phyloP scores from a whole-genome alignment of 2,888 invertebrate genomes.

The Trileptium ribeirensis region DNA sequence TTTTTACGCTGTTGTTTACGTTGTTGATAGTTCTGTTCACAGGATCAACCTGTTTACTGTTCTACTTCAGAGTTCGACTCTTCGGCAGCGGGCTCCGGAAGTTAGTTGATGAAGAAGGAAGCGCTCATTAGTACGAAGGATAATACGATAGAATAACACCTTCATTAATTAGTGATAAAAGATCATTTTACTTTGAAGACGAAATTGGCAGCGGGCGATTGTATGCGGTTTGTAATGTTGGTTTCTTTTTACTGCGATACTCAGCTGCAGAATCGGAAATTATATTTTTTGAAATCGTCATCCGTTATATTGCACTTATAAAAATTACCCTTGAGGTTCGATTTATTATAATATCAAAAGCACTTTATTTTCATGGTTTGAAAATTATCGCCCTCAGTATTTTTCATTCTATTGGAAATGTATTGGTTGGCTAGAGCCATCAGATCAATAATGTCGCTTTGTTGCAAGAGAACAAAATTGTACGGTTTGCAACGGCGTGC shows the following conservation, averaged over 20 bases:
- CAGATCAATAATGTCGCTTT: background rate
- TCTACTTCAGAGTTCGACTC: too few species aligned
- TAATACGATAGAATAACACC: background rate
- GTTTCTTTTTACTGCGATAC: too few species aligned
- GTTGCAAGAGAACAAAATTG: background rate
- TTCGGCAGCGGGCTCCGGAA: conserved; percentile 4
- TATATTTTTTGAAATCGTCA: background rate
- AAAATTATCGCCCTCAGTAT: background rate
- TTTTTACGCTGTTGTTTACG: too few species aligned
- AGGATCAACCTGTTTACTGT: too few species aligned
- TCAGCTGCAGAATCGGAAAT: too few species aligned
- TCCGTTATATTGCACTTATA: background rate
- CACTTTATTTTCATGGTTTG: background rate
- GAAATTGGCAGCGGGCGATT: background rate
- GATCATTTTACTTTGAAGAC: background rate
- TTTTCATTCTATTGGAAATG: background rate
- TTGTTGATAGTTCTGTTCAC: too few species aligned
- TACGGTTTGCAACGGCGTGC: background rate
- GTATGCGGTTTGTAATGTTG: background rate
- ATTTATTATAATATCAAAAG: background rate
- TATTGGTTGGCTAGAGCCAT: background rate
- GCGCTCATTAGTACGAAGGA: background rate
- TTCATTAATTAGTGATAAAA: background rate
- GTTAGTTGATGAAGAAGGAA: background rate
- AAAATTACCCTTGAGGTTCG: background rate